These are phyloP conservation scores for Agrochola circellaris DNA, from an alignment of 2,888 invertebrate genomes.

Conservation along the genomic window DNA sequence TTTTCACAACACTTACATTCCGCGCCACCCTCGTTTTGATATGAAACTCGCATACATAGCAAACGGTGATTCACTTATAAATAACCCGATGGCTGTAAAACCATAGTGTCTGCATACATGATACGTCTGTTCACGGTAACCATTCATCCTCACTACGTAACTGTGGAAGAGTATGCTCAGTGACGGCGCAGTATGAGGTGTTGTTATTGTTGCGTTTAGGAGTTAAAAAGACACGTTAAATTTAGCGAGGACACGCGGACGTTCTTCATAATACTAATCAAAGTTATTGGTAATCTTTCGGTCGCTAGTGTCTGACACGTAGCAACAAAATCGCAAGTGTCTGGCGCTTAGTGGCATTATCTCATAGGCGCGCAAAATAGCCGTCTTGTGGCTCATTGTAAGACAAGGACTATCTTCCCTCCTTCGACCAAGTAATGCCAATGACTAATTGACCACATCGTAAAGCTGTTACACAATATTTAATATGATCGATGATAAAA, in stretches of 20 bases:
- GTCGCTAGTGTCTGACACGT: too few species aligned
- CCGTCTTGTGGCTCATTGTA: neutral
- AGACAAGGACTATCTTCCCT: neutral
- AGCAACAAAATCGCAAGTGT: too few species aligned
- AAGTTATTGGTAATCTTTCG: too few species aligned
- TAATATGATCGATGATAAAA: neutral
- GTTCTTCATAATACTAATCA: too few species aligned
- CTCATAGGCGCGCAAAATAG: too few species aligned
- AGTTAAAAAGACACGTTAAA: too few species aligned
- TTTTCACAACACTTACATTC: neutral
- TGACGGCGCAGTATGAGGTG: too few species aligned
- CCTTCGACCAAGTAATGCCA: neutral
- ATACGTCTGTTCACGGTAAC: neutral
- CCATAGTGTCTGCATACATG: constrained; percentile 18
- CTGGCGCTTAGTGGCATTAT: too few species aligned
- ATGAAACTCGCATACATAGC: neutral
- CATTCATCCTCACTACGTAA: neutral
- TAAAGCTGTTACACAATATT: too few species aligned
- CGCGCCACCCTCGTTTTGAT: neutral
- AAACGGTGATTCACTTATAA: neutral
- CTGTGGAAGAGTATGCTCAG: neutral
- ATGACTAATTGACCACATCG: neutral
- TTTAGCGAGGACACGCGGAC: too few species aligned
- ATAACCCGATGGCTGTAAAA: constrained; percentile 33
- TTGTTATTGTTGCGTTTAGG: too few species aligned